Evolutionary conservation across 1,140 invertebrate genomes (phyloP), one percentile per base, ranked within the genome.

Genomic region (Whitmania pigra): DNA sequence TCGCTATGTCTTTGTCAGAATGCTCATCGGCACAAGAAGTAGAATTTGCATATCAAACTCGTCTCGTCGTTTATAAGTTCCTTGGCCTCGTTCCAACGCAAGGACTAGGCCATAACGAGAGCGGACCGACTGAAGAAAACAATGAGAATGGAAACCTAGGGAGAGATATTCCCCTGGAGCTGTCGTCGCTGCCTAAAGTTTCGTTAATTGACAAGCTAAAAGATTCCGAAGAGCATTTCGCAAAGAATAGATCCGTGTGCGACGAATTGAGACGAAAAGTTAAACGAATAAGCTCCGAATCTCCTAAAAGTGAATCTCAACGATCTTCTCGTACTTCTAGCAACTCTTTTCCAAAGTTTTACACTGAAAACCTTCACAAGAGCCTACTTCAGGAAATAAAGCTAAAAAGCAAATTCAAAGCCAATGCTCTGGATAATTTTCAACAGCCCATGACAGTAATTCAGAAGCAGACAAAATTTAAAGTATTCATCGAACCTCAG

Each of bases 31-130:
- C 43, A 49, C 43, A 49, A 49, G 43, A 49, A 68, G 27, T 36
- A n/a, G 69, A 70, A 53, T 70, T 70, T 54, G 18, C 69, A 49
- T 70, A 70, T 54, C 69, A 70, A 53, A 70, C 69, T 31, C 40
- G 69, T 22, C 25, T 70, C 20, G 69, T 70, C 31, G 69, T 70
- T 9, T 70, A 70, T 49, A 70, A 53, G n/a, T 70, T 70, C 29
- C 29, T 70, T 53, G 69, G 69, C 3, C 53, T 70, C 15, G 69
- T 70, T 22, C 69, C 69, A 20, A n/a, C 69, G 0, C 57, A 63
- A 31, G 57, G 57, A 3, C 6, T 25, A 3, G 22, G 57, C 1
- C 57, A 63, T 6, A 63, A 63, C 29, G 57, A 63, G 9, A 63
- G 57, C 22, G 43, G 43, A 11, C 43, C 13, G 43, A 49, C 15